Percentiles rank a stretch among this genome's conserved stretches.
Evolutionary conservation across 2,888 invertebrate species (phyloP).

Genomic region (Drosophila hawaiiensis): DNA sequence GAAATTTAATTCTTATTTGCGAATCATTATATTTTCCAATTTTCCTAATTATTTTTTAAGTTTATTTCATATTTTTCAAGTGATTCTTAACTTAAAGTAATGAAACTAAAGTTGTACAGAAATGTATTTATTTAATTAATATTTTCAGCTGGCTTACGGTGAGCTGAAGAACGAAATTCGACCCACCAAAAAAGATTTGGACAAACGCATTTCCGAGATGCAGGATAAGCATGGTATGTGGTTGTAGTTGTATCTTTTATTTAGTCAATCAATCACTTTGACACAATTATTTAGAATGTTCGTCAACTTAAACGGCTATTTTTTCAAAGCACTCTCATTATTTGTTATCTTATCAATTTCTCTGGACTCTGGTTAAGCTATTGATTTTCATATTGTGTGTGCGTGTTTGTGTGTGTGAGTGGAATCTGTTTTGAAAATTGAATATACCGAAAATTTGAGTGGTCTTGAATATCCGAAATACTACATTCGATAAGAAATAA

Average conservation of each 20-base stretch:
- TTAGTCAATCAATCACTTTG: background rate
- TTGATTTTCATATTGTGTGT: conserved; percentile 85
- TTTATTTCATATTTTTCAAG: background rate
- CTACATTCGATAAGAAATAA: conserved; percentile 38
- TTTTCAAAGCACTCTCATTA: conserved; percentile 16
- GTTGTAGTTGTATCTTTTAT: conserved; percentile 76
- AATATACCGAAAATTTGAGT: conserved; percentile 7
- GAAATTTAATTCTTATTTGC: background rate
- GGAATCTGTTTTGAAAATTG: conserved; percentile 21
- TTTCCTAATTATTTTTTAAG: background rate
- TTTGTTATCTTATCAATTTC: conserved; percentile 19
- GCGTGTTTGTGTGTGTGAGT: conserved; percentile 73
- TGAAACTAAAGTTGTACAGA: too few species aligned
- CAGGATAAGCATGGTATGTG: conserved; percentile 93
- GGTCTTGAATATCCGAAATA: conserved; percentile 19
- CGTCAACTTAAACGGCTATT: background rate
- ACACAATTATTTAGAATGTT: conserved; percentile 1
- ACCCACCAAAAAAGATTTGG: conserved; percentile 89
- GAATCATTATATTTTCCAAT: background rate
- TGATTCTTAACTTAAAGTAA: background rate
- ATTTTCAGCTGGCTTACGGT: conserved; percentile 87
- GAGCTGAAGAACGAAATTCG: conserved; percentile 87
- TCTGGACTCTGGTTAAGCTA: conserved; percentile 84
- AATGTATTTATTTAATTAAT: background rate
- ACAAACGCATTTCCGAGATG: conserved; percentile 91